Base-by-base conservation (phyloP, 2,113 vertebrate species). In the Perognathus longimembris region DNA sequence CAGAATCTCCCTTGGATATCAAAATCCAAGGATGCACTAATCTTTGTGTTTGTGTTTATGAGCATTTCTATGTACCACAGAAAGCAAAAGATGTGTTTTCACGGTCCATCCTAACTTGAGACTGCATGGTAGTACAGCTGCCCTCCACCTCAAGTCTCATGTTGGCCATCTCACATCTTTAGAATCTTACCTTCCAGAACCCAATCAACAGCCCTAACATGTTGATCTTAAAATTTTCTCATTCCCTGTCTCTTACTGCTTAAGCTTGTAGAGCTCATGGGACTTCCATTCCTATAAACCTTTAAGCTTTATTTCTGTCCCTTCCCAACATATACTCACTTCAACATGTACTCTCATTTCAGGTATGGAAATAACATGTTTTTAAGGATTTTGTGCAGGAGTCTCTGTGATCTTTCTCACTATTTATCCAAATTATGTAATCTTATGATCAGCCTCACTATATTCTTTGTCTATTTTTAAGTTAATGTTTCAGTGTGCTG, bases 381-480 rank as follows among this genome's bases (percentile, higher is more conserved):
- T 84, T 34, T 61, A 14, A 28, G 30, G 20, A 1, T 40, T 26
- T 63, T 50, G 28, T 9, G 70, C 11, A 30, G 50, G 80, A 75
- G 26, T 5, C 22, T 34, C 28, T 45, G 14, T 57, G 26, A 78
- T 30, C n/a, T 74, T 8, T 59, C 54, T 86, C 24, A 57, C 21
- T 70, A 5, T 63, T 70, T 75, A 14, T 61, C 9, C 22, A 80
- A 71, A 73, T 71, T 73, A 45, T 64, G 24, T 15, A 94, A 24
- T 7, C 36, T 45, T 45, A 85, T 50, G 15, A 61, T 40, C 26
- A 63, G 10, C 32, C 42, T 93, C 40, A 87, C 64, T 73, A 15
- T 36, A 50, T 83, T 32, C 20, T 92, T 89, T 71, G 24, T 61
- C 59, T 63, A 54, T 77, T 78, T 91, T 78, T 76, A 59, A 94